A percentile compares a stretch with the other conserved stretches of the same genome.
Evolutionary conservation across 2,797 vertebrate genomes (phyloP).

Genomic region (Synaphobranchus kaupii): DNA sequence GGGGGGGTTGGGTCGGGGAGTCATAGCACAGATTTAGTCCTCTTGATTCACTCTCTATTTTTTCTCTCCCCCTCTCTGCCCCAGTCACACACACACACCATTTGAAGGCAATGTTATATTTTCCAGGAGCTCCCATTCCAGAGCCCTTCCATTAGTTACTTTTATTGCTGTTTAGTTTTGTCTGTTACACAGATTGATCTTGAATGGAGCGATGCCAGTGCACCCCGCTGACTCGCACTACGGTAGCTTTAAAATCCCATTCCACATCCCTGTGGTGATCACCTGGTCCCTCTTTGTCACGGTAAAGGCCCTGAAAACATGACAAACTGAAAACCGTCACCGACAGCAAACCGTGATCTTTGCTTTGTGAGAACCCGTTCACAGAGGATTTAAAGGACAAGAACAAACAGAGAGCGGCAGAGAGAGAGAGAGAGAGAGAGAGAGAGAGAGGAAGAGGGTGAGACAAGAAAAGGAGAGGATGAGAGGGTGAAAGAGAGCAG

Average conservation of each 20-base stretch:
- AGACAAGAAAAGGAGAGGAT: background rate
- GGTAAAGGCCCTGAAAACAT: background rate
- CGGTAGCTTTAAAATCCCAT: background rate
- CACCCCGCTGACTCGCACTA: background rate
- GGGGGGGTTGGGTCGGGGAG: background rate
- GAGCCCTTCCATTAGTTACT: background rate
- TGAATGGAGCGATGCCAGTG: background rate
- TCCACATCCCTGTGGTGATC: background rate
- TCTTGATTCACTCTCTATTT: slow-evolving; percentile 21
- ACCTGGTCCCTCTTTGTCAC: background rate
- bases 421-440: background rate
- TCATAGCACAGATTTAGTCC: slow-evolving; percentile 36
- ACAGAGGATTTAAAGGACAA: background rate
- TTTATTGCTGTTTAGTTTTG: slow-evolving; percentile 19
- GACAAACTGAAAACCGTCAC: background rate
- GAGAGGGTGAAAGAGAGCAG: slow-evolving; percentile 6
- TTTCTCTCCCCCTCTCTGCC: slow-evolving; percentile 11
- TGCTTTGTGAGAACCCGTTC: slow-evolving; percentile 26
- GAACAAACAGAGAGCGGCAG: background rate
- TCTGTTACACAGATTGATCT: background rate
- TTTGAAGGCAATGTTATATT: background rate
- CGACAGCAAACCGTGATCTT: slow-evolving; percentile 4
- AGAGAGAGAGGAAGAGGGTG: background rate
- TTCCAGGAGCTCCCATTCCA: slow-evolving; percentile 1
- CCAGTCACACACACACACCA: background rate